Evolutionary conservation across 2,888 invertebrate species (phyloP), one percentile per base, ranked within the genome.

Genomic region (Drosophila conformis): DNA sequence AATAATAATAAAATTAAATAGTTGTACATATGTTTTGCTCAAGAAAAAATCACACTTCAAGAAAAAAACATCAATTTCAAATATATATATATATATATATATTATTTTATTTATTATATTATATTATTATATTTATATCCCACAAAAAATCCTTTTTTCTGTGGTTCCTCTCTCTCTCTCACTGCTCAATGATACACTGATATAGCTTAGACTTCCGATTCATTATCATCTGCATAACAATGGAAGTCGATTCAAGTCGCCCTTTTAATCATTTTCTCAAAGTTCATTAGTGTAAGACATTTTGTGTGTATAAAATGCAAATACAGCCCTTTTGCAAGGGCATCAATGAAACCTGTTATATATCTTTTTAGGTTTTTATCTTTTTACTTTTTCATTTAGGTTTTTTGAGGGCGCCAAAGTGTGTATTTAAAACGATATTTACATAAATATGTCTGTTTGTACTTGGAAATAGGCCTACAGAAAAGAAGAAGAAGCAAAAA

Each of bases 301-400:
- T 57, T 35, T 31, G 10, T 10, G 29, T 27, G 21, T 27, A 51
- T 25, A 1, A 53, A 62, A 62, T 46, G 61, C 29, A 62, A 63
- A 74, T 62, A 56, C 65, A 48, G 48, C 29, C 31, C 29, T 13
- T 29, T 29, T 18, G 80, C 78, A 80, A 80, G 81, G 78, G 79
- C 80, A 81, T 53, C 49, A 67, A 81, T 73, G 74, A 71, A 78
- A 80, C 79, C 78, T 66, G 81, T 73, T 79, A 73, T 80, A 52
- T 64, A 54, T 73, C 40, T 66, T 56, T 61, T 57, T 2, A 7
- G 53, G 1, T 60, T 21, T 58, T 6, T 33, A 33, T 10, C 49
- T 66, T 56, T 56, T 61, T 0, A 7, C 58, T 4, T 60, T 21
- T 58, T 10, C 7, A 13, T 27, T n/a, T 31, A 25, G 25, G 54